Evolutionary conservation across 2,888 invertebrate species (phyloP), one percentile per base, ranked within the genome.

Genomic region (Resseliella maxima): DNA sequence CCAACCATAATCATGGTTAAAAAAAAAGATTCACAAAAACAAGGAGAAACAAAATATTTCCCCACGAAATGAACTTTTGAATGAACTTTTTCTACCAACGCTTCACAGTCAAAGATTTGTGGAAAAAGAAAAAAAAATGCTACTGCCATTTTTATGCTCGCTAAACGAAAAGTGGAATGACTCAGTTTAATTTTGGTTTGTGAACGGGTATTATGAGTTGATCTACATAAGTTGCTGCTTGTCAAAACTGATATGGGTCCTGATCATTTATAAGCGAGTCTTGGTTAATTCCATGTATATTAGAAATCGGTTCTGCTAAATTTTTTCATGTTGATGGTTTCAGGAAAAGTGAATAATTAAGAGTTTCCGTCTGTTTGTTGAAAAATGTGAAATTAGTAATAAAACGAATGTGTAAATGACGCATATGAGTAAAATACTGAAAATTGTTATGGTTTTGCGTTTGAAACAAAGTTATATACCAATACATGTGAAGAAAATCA

Each of bases 191-290:
- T 27, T 72, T 72, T 72, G 72, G 72, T 72, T 31, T 18, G 72
- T 72, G 31, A 72, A 27, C 72, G 72, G 35, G 72, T 72, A 72
- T 72, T 72, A 72, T 72, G 72, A 72, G 72, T 72, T 72, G 72
- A 72, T 72, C 72, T 72, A 72, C 72, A 72, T 72, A 72, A 72
- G 72, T 72, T 72, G n/a, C n/a, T 72, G 72, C 72, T 35, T 72
- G 72, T 72, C 72, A 72, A 72, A 72, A 72, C 72, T 72, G 72
- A 72, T 72, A 35, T 72, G 72, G 72, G 72, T 72, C 72, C 31
- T 72, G 72, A 72, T 72, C 72, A 72, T 72, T 72, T 72, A 72
- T 72, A 72, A 72, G 35, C 72, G n/a, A 72, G 72, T 72, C 18
- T 72, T 35, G 0, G 72, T 72, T 72, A 72, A 72, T 72, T 31